Percentiles rank a stretch among this genome's conserved stretches.
phyloP scores from a whole-genome alignment of 2,113 vertebrate genomes.

The Zootoca vivipara region DNA sequence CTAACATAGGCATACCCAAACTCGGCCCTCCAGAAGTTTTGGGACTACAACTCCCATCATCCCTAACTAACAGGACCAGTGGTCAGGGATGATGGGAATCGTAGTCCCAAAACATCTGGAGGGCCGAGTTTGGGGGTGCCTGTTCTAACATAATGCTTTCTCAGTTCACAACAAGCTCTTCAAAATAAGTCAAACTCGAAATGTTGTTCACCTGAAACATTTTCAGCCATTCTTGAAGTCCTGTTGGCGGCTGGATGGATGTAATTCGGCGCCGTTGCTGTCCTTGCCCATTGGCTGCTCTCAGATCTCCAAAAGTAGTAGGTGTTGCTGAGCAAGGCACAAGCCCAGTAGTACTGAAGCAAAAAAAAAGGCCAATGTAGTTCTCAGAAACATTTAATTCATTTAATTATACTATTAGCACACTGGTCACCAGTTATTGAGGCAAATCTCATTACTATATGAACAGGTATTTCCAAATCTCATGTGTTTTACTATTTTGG shows the following conservation, averaged over 20 bases:
- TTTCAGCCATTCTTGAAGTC: conserved; percentile 98
- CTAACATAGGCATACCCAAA: too few relatives aligned
- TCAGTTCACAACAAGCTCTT: neutral
- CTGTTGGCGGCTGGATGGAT: conserved; percentile 94
- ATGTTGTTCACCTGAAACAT: conserved; percentile 92
- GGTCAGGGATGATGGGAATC: too few relatives aligned
- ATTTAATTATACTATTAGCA: neutral
- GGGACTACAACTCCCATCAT: too few relatives aligned
- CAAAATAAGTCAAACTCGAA: neutral
- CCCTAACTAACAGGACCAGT: too few relatives aligned
- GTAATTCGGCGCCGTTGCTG: conserved; percentile 95
- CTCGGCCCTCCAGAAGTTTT: too few relatives aligned
- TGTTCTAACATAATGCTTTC: conserved; percentile 3
- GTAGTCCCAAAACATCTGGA: too few relatives aligned
- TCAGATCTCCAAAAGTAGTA: conserved; percentile 96
- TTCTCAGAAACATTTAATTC: conserved; percentile 13
- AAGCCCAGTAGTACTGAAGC: conserved; percentile 90
- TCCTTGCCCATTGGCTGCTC: conserved; percentile 96
- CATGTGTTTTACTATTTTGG: neutral
- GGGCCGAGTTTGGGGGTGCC: too few relatives aligned
- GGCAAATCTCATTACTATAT: neutral
- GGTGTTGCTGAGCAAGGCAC: conserved; percentile 96
- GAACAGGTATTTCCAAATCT: neutral
- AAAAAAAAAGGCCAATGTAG: neutral
- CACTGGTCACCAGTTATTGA: conserved; percentile 5